Evolutionary conservation across 2,113 vertebrate genomes (phyloP), one percentile per base, ranked within the genome.

Genomic region (Emydocephalus ijimae): DNA sequence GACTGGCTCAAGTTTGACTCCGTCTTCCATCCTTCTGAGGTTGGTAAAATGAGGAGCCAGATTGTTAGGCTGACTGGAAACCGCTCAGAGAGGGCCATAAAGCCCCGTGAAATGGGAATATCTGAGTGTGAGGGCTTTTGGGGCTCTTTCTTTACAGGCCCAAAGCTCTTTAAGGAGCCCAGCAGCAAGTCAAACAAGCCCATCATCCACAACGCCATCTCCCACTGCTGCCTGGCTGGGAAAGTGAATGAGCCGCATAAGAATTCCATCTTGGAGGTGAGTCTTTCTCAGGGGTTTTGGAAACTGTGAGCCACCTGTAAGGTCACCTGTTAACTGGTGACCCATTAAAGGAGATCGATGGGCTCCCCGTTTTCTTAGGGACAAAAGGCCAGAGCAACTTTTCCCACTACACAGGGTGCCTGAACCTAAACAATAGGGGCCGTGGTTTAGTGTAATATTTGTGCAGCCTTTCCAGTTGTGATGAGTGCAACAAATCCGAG

Each of bases 141-240:
- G 43, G 43, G 21, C 56, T 92, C 11, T 95, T 89, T 64, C 90
- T 55, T 54, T 10, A 7, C 56, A 99, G 99, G 99, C 94, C 99
- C 99, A 26, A 99, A 98, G 97, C 98, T 99, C 74, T 99, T 99
- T 94, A 99, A 98, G 96, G 99, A 99, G 57, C 99, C 99, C 20
- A 99, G 99, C 90, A 99, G 99, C 94, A 99, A 99, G 92, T 99
- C 99, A 29, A 99, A 99, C 98, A 99, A 99, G 85, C 97, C 98
- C 0, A 99, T 99, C 89, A 99, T 99, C 92, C 98, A 99, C 96
- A 99, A 99, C 0, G 99, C 99, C 81, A 98, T 99, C 4, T 98
- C 98, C 56, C 99, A 99, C 94, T 99, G 99, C 98, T 99, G 99
- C 94, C 98, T 99, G 91, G 99, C 99, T 9, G 99, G 99, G 39